Conservation (phyloP, 1,140 invertebrate species). For the Spodoptera litura region DNA sequence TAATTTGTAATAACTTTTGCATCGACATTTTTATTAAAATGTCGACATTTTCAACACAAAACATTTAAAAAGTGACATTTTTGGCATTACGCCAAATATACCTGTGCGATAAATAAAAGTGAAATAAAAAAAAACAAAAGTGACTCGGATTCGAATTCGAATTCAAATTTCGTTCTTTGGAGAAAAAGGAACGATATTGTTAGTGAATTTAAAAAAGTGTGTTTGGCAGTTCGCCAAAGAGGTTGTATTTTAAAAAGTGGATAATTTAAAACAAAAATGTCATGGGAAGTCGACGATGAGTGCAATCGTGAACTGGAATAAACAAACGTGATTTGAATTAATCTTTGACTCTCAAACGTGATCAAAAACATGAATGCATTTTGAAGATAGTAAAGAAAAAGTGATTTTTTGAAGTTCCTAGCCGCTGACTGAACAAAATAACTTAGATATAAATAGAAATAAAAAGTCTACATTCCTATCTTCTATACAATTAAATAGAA, state of each 20-base stretch:
- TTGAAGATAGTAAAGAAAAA: background rate
- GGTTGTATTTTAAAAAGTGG: slow-evolving; percentile 3
- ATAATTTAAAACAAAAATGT: slow-evolving; percentile 36
- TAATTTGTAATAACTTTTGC: slow-evolving; percentile 48
- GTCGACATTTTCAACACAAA: background rate
- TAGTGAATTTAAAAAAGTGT: slow-evolving; percentile 27
- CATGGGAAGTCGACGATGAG: slow-evolving; percentile 39
- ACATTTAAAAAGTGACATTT: background rate
- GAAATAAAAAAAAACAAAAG: background rate
- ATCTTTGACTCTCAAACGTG: background rate
- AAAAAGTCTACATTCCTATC: background rate
- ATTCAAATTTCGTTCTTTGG: too few species aligned
- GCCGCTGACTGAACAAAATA: background rate
- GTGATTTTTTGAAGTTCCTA: background rate
- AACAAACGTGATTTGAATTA: slow-evolving; percentile 5
- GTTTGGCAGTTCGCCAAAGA: slow-evolving; percentile 20
- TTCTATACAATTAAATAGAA: too few species aligned
- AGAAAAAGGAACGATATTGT: background rate
- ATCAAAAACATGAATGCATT: background rate
- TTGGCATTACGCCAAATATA: background rate
- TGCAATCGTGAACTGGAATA: slow-evolving; percentile 21
- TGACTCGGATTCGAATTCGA: background rate
- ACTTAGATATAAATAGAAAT: too few species aligned
- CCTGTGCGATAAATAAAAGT: background rate
- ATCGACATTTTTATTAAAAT: slow-evolving; percentile 45